Base-by-base conservation (phyloP, 1,140 invertebrate species). In the Mizuhopecten yessoensis region DNA sequence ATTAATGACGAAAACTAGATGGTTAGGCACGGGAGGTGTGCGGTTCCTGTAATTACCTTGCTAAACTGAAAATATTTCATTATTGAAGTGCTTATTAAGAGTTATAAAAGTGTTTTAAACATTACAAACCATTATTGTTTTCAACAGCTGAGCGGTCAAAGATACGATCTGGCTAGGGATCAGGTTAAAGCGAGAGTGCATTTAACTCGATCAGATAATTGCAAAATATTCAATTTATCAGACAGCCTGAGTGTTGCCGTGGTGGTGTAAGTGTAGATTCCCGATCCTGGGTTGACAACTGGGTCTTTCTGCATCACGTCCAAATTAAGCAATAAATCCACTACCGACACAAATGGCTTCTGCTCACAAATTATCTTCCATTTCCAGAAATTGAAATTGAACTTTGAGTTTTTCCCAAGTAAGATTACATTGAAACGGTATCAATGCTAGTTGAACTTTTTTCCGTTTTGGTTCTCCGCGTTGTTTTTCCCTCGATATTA, bases 1-100 rank as follows among this genome's bases (percentile, higher is more conserved):
- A 88, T 91, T 92, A 92, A 91, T 92, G 91, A 91, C 86, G 88
- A 34, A 86, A 88, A 91, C 88, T 89, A 89, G 86, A 57, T 90
- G 49, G 90, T 92, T 92, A 92, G 91, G 86, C 88, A 89, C 88
- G 90, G 90, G 87, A 89, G 90, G 92, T 90, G 49, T 86, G 88
- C 33, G 57, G 75, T 86, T 88, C 90, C 34, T 86, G 49, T 92
- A 92, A 92, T 92, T 92, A 92, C 89, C 92, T 91, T 88, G 90
- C 92, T 92, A 92, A 90, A 92, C 88, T 92, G 88, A 90, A 92
- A 90, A 92, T 89, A 87, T 92, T 92, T 92, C 92, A 92, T 92
- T 92, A 89, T 87, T 92, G 90, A 92, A 92, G 92, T 92, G 90
- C 92, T 91, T 92, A 92, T 92, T 92, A 92, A 89, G 88, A 42